Conservation (phyloP, 2,797 vertebrate genomes). For the Sphenodon punctatus region DNA sequence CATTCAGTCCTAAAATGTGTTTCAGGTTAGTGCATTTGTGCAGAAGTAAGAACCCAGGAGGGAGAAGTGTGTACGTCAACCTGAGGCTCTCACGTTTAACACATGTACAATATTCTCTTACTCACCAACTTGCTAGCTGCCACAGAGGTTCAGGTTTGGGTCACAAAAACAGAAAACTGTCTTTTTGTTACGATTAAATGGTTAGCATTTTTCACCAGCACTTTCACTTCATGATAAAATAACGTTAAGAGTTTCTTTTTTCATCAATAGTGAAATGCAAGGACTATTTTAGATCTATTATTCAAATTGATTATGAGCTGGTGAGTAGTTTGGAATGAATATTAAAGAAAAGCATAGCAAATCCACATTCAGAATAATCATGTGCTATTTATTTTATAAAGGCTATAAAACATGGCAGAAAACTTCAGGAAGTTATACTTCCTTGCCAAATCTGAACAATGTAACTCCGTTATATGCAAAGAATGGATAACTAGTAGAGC, state of each 20-base stretch:
- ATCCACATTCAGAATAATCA: neutral
- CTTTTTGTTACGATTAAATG: neutral
- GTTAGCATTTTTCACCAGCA: neutral
- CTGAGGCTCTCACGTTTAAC: constrained; percentile 7
- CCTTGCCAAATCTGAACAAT: too few relatives aligned
- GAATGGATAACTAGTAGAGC: too few relatives aligned
- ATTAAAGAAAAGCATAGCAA: neutral
- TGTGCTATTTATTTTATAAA: neutral
- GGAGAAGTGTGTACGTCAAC: constrained; percentile 6
- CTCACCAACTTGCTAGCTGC: neutral
- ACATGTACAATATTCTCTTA: neutral
- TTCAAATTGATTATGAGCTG: neutral
- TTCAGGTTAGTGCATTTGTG: constrained; percentile 24
- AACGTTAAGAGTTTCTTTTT: neutral
- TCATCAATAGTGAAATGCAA: neutral
- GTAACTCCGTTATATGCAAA: too few relatives aligned
- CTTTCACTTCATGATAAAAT: neutral
- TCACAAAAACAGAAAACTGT: constrained; percentile 11
- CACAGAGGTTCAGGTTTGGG: constrained; percentile 7
- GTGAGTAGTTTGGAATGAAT: neutral
- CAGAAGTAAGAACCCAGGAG: constrained; percentile 26
- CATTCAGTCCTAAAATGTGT: constrained; percentile 23
- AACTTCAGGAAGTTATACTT: neutral
- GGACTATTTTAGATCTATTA: neutral
- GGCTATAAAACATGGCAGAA: neutral